Conservation (phyloP, 1,140 invertebrate genomes). For the Aradophagus sp. region DNA sequence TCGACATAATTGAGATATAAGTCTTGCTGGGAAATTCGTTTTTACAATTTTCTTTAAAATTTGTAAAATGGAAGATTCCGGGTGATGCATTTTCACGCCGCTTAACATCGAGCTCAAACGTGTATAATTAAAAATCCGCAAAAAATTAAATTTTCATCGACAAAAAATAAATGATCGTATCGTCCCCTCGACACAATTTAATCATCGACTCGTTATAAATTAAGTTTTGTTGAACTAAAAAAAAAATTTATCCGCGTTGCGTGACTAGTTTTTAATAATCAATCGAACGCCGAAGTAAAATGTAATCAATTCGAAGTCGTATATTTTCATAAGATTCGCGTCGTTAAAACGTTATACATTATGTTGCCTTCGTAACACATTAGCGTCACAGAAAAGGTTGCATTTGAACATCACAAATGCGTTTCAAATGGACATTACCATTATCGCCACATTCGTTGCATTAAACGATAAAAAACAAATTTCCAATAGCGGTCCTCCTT, state of each 20-base stretch:
- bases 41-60: too few species aligned
- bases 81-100: neutral
- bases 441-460: constrained; percentile 36
- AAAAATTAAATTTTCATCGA: constrained; percentile 7
- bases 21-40: too few species aligned
- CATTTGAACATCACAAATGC: constrained; percentile 48
- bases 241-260: constrained; percentile 23
- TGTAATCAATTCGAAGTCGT: constrained; percentile 19
- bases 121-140: neutral
- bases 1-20: neutral
- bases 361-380: constrained; percentile 44
- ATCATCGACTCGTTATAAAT: constrained; percentile 26
- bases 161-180: constrained; percentile 5
- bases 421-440: constrained; percentile 46
- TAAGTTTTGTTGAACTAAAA: constrained; percentile 8
- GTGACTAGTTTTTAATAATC: constrained; percentile 38
- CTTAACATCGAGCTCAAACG: neutral
- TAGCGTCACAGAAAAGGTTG: constrained; percentile 30
- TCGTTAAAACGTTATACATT: constrained; percentile 46
- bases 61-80: neutral
- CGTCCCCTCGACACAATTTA: neutral
- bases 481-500: constrained; percentile 33
- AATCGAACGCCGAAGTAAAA: constrained; percentile 35
- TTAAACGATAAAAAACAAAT: constrained; percentile 40
- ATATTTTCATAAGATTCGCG: constrained; percentile 40